Evolutionary conservation across 2,888 invertebrate genomes (phyloP), one percentile per base, ranked within the genome.

Genomic region (Phanerotoma sp.): DNA sequence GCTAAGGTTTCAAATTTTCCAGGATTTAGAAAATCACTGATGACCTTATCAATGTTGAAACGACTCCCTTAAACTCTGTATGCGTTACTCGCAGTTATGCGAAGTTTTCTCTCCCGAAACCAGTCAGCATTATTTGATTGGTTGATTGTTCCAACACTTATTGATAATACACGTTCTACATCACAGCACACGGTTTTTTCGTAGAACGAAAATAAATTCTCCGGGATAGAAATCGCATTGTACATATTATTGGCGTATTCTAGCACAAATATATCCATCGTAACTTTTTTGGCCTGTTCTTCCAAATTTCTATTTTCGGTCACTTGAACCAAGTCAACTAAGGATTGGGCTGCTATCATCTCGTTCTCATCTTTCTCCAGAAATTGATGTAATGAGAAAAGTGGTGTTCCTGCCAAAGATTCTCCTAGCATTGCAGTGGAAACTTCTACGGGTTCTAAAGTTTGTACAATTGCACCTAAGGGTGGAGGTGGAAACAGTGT

Each of bases 51-150:
- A 35, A 56, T 42, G 49, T 63, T 42, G 48, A 61, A 61, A 47
- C 51, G 56, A 32, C 49, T 25, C 7, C 54, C 57, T 53, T 61
- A 62, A 32, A 62, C 16, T 30, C 54, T 62, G 21, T 60, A 40
- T 6, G 52, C 51, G 56, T 56, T 60, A 54, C 63, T 63, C 11
- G 60, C 62, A 18, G 56, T 63, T 28, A 63, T 58, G 32, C 57
- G 28, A 11, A 56, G 16, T 41, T 25, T 51, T 44, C 55, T 49
- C 30, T 61, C 37, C 46, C 54, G 42, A 44, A 33, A 61, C 59
- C 53, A 61, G 18, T 57, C 48, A 10, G 18, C 9, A 25, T 16
- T 52, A 18, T 59, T 32, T n/a, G 56, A 53, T 37, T 62, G 58
- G 38, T 33, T 11, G 42, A 58, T 50, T n/a, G 62, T 62, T 50